phyloP scores from a whole-genome alignment of 2,888 invertebrate genomes.

The Synanthedon andrenaeformis region DNA sequence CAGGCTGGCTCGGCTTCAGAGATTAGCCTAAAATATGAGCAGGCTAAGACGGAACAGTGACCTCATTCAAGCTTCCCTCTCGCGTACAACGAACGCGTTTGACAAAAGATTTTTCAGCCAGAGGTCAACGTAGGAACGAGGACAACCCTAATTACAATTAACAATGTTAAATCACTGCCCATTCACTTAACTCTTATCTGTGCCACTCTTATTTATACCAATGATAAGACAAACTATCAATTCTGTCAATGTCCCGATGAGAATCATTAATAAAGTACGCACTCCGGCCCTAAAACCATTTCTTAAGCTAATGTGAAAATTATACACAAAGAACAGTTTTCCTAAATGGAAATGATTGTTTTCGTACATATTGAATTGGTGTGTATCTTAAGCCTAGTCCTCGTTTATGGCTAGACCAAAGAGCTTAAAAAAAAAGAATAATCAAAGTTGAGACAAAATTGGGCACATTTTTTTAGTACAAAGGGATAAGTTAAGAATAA shows the following conservation, averaged over 20 bases:
- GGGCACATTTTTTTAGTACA: no score
- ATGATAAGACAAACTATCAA: no score
- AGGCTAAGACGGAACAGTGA: not conserved
- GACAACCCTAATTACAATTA: not conserved
- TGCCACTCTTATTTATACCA: no score
- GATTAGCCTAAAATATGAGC: conserved; percentile 1
- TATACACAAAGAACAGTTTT: not conserved
- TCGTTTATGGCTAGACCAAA: no score
- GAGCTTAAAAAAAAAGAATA: no score
- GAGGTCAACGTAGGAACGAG: not conserved
- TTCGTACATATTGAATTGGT: no score
- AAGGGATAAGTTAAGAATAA: no score
- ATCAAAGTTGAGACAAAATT: no score
- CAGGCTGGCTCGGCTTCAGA: not conserved
- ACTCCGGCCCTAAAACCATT: not conserved
- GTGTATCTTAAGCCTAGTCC: no score
- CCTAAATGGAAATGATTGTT: no score
- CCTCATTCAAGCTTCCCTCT: not conserved
- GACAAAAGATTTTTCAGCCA: not conserved
- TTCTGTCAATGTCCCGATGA: not conserved
- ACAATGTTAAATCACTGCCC: not conserved
- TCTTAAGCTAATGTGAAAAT: not conserved
- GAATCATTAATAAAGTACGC: not conserved
- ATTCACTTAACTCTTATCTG: not conserved
- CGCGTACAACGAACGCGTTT: not conserved